These are phyloP conservation scores for Hanleya hanleyi DNA, from an alignment of 2,888 invertebrate genomes.

Conservation along the genomic window DNA sequence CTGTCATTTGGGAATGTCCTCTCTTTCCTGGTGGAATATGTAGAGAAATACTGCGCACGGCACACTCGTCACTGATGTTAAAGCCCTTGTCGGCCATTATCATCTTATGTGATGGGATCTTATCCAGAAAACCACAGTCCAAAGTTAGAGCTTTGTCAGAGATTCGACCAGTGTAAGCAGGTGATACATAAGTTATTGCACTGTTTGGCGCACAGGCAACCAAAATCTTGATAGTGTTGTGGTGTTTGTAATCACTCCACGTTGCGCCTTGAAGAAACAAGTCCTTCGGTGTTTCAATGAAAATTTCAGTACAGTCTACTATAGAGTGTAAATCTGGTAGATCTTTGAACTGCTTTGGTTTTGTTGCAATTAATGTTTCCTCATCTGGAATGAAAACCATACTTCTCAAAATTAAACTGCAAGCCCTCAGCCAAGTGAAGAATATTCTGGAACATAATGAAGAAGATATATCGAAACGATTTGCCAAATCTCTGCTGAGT, in stretches of 20 bases:
- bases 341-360: slow-evolving; percentile 22
- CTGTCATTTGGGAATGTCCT: slow-evolving; percentile 37
- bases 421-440: slow-evolving; percentile 30
- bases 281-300: slow-evolving; percentile 38
- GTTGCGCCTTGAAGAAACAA: slow-evolving; percentile 28
- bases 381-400: slow-evolving; percentile 23
- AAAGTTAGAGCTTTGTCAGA: slow-evolving; percentile 36
- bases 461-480: slow-evolving; percentile 29
- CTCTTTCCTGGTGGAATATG: slow-evolving; percentile 34
- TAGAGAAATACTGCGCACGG: slow-evolving; percentile 10
- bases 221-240: slow-evolving; percentile 43
- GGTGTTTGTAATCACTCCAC: slow-evolving; percentile 47
- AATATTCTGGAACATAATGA: slow-evolving; percentile 26
- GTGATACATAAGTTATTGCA: slow-evolving; percentile 30
- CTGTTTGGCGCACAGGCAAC: slow-evolving; percentile 38
- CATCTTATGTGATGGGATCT: slow-evolving; percentile 25
- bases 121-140: slow-evolving; percentile 35
- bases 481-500: slow-evolving; percentile 21
- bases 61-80: slow-evolving; percentile 33
- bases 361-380: slow-evolving; percentile 25
- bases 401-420: slow-evolving; percentile 4
- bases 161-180: slow-evolving; percentile 35
- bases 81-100: slow-evolving; percentile 46
- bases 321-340: slow-evolving; percentile 29
- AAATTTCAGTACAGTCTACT: slow-evolving; percentile 18